Conservation (phyloP, 2,113 vertebrate genomes). For the Tetrax tetrax region DNA sequence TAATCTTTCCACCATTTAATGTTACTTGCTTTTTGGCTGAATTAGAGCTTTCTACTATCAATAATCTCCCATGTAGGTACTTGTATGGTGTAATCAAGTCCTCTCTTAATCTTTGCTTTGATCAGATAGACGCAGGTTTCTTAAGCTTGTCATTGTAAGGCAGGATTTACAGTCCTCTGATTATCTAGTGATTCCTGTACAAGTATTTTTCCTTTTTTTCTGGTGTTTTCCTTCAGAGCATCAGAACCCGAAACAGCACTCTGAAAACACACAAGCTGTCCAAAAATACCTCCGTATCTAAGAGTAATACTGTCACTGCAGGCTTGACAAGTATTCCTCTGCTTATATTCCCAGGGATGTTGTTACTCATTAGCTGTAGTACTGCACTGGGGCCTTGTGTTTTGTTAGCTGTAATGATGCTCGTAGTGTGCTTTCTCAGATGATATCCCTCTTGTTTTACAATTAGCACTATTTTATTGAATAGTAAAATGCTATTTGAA, state of each 20-base stretch:
- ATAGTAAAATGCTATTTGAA: background rate
- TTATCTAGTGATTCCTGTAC: background rate
- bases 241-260: background rate
- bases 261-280: background rate
- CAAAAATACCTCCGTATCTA: background rate
- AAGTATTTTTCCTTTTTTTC: background rate
- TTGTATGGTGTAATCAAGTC: background rate
- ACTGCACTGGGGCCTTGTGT: background rate
- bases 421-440: background rate
- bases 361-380: background rate
- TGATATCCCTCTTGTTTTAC: background rate
- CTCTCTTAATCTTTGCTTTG: background rate
- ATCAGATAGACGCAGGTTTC: background rate
- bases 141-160: background rate
- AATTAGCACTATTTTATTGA: background rate
- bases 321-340: background rate
- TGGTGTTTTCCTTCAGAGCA: background rate
- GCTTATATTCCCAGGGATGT: background rate
- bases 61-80: background rate
- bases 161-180: background rate
- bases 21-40: background rate
- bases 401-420: background rate
- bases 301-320: background rate
- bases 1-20: background rate
- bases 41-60: background rate